Evolutionary conservation across 2,888 invertebrate species (phyloP), one percentile per base, ranked within the genome.

Genomic region (Synanthedon formicaeformis): DNA sequence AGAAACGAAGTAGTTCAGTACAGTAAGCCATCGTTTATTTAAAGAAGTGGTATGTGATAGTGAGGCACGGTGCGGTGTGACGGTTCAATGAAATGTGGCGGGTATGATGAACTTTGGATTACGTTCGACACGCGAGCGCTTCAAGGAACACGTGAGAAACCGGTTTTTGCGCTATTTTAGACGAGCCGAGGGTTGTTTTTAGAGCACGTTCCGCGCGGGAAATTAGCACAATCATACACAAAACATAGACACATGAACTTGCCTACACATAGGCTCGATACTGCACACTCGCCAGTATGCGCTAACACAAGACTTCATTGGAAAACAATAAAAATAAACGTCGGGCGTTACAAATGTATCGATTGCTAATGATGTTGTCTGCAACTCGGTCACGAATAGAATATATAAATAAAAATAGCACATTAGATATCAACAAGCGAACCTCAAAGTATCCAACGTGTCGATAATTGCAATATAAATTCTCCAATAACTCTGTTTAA

Each of bases 1-100:
- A 34, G 34, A 34, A 34, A 34, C 34, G 34, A 34, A 8, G 27
- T 8, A 8, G 27, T 8, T 27, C 27, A 27, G 27, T 27, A 27
- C 6, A 8, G 27, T 27, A 27, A 27, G 6, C 6, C 27, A 27
- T 27, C 6, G 8, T 27, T 27, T 27, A 27, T 27, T 27, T 27
- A 27, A 27, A 27, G 27, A 27, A 6, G 6, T 6, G 10, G 4
- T 5, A 34, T 34, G 34, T 34, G 34, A 34, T 34, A 34, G 34
- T 34, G 34, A 34, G 34, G 34, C 34, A 34, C 34, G 34, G 34
- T 34, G 34, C 34, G 34, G 45, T 14, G 14, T 13, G 45, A 45
- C 67, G 67, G 75, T 76, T 80, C 76, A 75, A 74, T 76, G 78
- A 76, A 80, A 78, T 73, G 62, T 60, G 59, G 63, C 64, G 68